Evolutionary conservation across 2,113 vertebrate species (phyloP).

Genomic region (Anarrhichthys ocellatus): DNA sequence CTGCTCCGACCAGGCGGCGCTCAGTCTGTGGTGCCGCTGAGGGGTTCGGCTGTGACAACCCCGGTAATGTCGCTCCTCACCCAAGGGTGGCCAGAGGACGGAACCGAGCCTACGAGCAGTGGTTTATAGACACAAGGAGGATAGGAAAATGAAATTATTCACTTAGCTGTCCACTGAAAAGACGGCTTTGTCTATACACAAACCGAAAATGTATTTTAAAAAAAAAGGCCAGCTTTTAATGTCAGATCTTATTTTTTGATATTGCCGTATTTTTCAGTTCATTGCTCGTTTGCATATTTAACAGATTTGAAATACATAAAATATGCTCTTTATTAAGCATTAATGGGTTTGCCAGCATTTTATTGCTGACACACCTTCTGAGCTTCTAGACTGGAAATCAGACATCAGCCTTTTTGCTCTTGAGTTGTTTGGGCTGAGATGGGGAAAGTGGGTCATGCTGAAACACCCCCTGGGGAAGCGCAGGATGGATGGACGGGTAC

Average conservation of each 20-base stretch:
- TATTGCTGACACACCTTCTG: conserved; percentile 62
- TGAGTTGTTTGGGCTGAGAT: conserved; percentile 67
- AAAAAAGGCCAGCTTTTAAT: background rate
- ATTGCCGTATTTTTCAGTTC: background rate
- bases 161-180: conserved; percentile 36
- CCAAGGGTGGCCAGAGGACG: conserved; percentile 66
- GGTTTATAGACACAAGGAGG: conserved; percentile 20
- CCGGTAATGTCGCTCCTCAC: conserved; percentile 55
- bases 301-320: conserved; percentile 6
- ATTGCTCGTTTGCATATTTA: conserved; percentile 20
- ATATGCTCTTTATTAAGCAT: background rate
- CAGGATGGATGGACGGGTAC: conserved; percentile 43
- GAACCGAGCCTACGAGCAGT: conserved; percentile 5
- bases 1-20: conserved; percentile 60
- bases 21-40: conserved; percentile 64
- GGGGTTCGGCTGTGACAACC: conserved; percentile 58
- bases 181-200: conserved; percentile 25
- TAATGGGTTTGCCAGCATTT: conserved; percentile 1
- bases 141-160: conserved; percentile 51
- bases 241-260: background rate
- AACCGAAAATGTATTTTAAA: conserved; percentile 1
- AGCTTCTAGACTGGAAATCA: conserved; percentile 55
- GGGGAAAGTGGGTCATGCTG: conserved; percentile 73
- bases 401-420: conserved; percentile 65
- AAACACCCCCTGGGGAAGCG: conserved; percentile 61